Conservation (phyloP, 2,797 vertebrate species). For the Carcharodon carcharias region DNA sequence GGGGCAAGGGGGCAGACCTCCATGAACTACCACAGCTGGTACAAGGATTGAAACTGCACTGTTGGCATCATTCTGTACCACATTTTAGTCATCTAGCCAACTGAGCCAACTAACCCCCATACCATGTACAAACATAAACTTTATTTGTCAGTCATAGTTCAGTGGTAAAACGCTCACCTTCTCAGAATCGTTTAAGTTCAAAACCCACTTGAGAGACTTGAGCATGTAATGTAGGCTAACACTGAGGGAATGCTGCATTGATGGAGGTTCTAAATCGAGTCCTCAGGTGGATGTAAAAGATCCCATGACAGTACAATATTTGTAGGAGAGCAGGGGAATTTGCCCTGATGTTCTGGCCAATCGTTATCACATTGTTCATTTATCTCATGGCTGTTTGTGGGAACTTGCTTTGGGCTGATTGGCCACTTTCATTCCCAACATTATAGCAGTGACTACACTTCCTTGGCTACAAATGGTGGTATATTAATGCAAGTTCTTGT, state of each 20-base stretch:
- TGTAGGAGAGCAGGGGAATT: background rate
- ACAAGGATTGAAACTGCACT: too few species aligned
- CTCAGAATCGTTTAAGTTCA: background rate
- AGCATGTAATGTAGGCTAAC: background rate
- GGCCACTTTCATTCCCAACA: background rate
- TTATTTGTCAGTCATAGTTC: background rate
- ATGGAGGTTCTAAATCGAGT: background rate
- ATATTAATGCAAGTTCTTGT: background rate
- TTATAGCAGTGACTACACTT: background rate
- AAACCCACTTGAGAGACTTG: background rate
- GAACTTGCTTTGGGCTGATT: background rate
- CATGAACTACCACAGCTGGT: too few species aligned
- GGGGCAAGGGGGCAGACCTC: too few species aligned
- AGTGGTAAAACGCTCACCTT: background rate
- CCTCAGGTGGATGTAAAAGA: background rate
- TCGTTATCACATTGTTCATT: background rate
- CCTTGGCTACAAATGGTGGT: background rate
- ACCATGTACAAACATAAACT: background rate
- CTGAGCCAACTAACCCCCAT: too few species aligned
- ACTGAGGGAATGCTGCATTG: background rate
- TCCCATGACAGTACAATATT: background rate
- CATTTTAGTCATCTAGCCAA: too few species aligned
- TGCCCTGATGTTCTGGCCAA: background rate
- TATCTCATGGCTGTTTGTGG: background rate
- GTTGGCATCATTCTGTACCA: too few species aligned